Conservation (phyloP, 1,140 invertebrate species). For the Phenacoccus solenopsis region DNA sequence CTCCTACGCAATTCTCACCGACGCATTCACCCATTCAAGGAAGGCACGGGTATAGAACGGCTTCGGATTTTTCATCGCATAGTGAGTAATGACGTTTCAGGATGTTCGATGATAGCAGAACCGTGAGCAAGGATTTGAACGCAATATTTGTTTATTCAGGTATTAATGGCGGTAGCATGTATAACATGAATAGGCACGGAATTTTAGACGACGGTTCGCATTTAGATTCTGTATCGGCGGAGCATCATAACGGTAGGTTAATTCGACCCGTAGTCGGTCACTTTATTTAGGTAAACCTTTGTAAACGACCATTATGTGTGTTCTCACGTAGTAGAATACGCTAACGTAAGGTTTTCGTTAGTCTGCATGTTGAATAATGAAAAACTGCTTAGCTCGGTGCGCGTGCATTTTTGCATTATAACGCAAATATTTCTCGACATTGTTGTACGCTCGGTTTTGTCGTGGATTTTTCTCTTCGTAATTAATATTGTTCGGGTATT, state of each 20-base stretch:
- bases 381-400: too few relatives aligned
- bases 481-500: neutral
- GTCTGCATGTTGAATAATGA: too few relatives aligned
- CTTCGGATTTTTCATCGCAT: neutral
- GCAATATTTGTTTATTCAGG: neutral
- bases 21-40: slow-evolving; percentile 71
- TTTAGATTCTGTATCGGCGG: neutral
- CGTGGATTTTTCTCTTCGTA: too few relatives aligned
- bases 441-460: too few relatives aligned
- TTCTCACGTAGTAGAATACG: too few relatives aligned
- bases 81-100: neutral
- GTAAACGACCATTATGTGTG: too few relatives aligned
- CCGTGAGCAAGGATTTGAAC: neutral
- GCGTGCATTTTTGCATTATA: neutral
- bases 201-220: neutral
- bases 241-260: neutral
- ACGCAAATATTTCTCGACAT: too few relatives aligned
- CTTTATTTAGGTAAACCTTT: too few relatives aligned
- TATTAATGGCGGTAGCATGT: neutral
- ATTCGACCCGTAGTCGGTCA: too few relatives aligned
- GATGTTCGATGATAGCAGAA: neutral
- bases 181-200: neutral
- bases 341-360: too few relatives aligned
- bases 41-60: slow-evolving; percentile 25
- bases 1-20: slow-evolving; percentile 48